These are phyloP conservation scores for Sebastes cheni DNA, from an alignment of 2,797 vertebrate genomes.

Conservation along the genomic window DNA sequence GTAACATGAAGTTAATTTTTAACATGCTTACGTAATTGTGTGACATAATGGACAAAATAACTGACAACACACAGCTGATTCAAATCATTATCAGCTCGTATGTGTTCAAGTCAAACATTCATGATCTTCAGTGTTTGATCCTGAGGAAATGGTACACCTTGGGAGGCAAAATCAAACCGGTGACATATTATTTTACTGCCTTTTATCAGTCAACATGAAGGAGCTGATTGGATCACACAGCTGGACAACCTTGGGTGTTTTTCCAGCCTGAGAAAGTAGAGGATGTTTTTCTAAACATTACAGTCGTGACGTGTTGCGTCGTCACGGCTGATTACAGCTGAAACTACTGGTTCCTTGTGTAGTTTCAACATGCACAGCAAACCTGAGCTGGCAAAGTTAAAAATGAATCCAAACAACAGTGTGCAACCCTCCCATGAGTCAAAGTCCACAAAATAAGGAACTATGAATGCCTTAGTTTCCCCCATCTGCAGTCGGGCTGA, in stretches of 20 bases:
- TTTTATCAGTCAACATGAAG: slow-evolving; percentile 55
- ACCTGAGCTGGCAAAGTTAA: slow-evolving; percentile 49
- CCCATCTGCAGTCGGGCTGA: neutral
- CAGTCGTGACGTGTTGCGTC: neutral
- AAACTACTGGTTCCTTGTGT: neutral
- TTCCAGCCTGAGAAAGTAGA: slow-evolving; percentile 34
- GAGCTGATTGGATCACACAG: slow-evolving; percentile 32
- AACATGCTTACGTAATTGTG: neutral
- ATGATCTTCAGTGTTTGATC: slow-evolving; percentile 8
- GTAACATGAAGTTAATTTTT: slow-evolving; percentile 26
- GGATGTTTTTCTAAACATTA: slow-evolving; percentile 25
- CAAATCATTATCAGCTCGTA: neutral
- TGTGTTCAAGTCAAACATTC: slow-evolving; percentile 15
- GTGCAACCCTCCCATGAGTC: slow-evolving; percentile 51
- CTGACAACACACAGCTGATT: neutral
- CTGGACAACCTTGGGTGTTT: slow-evolving; percentile 45
- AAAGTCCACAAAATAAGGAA: slow-evolving; percentile 64
- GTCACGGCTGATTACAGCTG: neutral
- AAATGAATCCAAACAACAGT: slow-evolving; percentile 45
- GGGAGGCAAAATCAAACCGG: neutral
- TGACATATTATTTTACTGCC: slow-evolving; percentile 46
- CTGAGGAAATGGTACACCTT: neutral
- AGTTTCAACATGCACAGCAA: neutral
- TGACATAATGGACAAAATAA: slow-evolving; percentile 25
- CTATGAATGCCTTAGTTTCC: neutral